Evolutionary conservation across 35 echinoderm and acorn worm species (phyloP).

Genomic region (Hemicentrotus pulcherrimus): DNA sequence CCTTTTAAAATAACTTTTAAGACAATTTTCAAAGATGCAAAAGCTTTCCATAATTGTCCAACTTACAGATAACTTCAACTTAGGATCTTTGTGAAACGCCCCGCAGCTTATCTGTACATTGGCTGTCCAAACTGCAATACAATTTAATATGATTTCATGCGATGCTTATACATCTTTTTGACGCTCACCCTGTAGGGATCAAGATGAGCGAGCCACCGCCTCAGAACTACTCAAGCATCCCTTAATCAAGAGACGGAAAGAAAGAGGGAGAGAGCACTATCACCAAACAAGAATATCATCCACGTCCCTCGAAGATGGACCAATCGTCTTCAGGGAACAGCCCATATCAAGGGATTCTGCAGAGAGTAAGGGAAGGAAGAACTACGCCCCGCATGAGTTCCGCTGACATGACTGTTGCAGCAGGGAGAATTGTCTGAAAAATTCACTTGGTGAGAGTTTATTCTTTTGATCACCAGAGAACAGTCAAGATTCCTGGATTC

Average conservation of each 20-base stretch:
- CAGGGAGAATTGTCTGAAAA: background rate
- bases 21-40: no score
- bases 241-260: conserved; percentile 63
- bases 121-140: no score
- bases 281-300: conserved; percentile 64
- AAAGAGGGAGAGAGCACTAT: conserved; percentile 51
- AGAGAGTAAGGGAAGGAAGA: background rate
- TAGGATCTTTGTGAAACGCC: no score
- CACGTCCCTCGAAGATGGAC: conserved; percentile 74
- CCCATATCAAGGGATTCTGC: conserved; percentile 57
- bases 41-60: no score
- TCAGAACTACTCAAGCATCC: conserved; percentile 73
- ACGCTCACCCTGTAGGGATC: conserved; percentile 59
- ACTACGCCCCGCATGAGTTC: background rate
- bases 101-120: no score
- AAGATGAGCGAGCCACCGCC: conserved; percentile 76
- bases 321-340: conserved; percentile 89
- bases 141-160: no score
- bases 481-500: conserved; percentile 53
- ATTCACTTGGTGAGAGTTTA: no score
- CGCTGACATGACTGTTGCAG: no score
- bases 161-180: background rate
- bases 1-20: no score
- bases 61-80: no score
- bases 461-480: conserved; percentile 31